Percentiles rank a stretch among this genome's conserved stretches.
These are phyloP conservation scores for Nomada ferruginata DNA, from an alignment of 2,888 invertebrate species.

Conservation along the genomic window DNA sequence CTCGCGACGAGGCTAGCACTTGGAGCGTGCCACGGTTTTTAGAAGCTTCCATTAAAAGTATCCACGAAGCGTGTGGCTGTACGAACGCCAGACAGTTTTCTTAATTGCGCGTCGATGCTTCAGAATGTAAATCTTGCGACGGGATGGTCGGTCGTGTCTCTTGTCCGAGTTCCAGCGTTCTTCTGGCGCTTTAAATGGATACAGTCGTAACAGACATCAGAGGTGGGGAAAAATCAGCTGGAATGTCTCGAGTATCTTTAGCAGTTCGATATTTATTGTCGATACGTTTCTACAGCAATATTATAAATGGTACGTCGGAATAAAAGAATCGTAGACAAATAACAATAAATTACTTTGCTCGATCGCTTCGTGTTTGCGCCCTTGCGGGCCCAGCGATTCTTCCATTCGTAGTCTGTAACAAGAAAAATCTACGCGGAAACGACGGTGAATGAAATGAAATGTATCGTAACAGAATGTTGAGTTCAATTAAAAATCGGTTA, in stretches of 20 bases:
- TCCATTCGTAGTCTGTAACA: no score
- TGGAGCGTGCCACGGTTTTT: slow-evolving; percentile 44
- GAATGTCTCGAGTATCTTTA: neutral
- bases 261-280: no score
- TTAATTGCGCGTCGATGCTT: slow-evolving; percentile 36
- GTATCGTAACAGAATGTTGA: slow-evolving; percentile 24
- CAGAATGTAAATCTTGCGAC: slow-evolving; percentile 18
- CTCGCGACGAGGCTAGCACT: slow-evolving; percentile 36
- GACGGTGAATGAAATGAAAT: no score
- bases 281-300: no score
- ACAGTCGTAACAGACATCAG: neutral
- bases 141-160: neutral
- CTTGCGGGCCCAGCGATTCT: no score
- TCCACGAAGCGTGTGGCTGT: slow-evolving; percentile 12
- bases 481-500: slow-evolving; percentile 53
- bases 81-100: neutral
- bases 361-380: no score
- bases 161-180: neutral
- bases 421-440: no score
- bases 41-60: slow-evolving; percentile 41
- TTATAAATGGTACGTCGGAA: no score
- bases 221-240: neutral
- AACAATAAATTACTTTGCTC: neutral
- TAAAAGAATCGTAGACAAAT: neutral
- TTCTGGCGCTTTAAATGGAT: neutral